Evolutionary conservation across 2,113 vertebrate genomes (phyloP), one percentile per base, ranked within the genome.

Genomic region (Plecotus auritus): DNA sequence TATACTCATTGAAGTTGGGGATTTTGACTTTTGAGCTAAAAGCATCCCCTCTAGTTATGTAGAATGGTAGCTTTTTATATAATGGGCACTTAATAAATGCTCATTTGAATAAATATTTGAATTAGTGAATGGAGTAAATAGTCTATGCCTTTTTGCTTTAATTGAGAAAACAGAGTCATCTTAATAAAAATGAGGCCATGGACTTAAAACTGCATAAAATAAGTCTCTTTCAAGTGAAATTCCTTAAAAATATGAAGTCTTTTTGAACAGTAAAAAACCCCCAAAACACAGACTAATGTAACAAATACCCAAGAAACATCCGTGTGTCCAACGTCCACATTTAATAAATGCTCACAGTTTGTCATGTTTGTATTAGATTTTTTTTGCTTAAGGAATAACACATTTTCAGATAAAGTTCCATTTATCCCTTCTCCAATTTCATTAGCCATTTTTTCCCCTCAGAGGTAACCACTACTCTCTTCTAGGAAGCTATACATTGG

Each of bases 341-440:
- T 93, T 93, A 92, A 90, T 47, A 92, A 82, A 92, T 88, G 77
- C 37, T 77, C 73, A 82, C 37, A n/a, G 59, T 87, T 94, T 94
- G 20, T 35, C 47, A 80, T 49, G 18, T 77, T 89, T 47, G 13
- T 37, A 37, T 86, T 35, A 45, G 32, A 51, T 47, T 37, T 11
- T 80, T 72, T 93, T 72, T 14, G 20, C 49, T 85, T 92, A 84
- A 86, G 73, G 89, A 93, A 69, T 61, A 87, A 91, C 88, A 56
- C 40, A 74, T 82, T 87, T 89, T 87, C 4, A 16, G 45, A 22
- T 64, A 76, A 73, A 80, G 14, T 49, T 70, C 47, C 7, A 12
- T 89, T 72, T 93, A 22, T 59, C 45, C 22, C 17, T 28, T 94
- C 82, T 67, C 26, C 7, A 76, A 47, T 74, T 16, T 14, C 51